Evolutionary conservation across 2,888 invertebrate genomes (phyloP).

Genomic region (Drosophila tripunctata): DNA sequence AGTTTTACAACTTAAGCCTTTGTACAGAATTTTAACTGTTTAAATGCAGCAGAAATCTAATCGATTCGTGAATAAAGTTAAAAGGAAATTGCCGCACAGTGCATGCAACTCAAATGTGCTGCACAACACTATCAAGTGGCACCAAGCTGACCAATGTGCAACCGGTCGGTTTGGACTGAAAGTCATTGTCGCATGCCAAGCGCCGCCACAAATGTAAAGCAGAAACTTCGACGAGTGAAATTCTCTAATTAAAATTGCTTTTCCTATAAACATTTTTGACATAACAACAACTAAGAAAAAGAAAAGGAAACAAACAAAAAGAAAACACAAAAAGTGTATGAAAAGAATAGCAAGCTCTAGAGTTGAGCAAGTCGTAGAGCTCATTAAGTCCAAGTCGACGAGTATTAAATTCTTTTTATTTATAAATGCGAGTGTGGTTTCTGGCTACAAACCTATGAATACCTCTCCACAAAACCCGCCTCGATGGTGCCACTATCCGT

Average conservation of each 20-base stretch:
- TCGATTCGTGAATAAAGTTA: background rate
- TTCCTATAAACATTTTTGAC: slow-evolving; percentile 58
- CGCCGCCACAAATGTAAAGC: slow-evolving; percentile 37
- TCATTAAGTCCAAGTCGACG: slow-evolving; percentile 63
- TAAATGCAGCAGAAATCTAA: background rate
- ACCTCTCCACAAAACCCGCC: slow-evolving; percentile 34
- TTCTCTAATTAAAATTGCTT: slow-evolving; percentile 71
- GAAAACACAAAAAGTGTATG: slow-evolving; percentile 17
- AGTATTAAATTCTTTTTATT: slow-evolving; percentile 71
- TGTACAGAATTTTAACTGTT: background rate
- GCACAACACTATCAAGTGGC: background rate
- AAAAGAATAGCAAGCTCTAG: slow-evolving; percentile 25
- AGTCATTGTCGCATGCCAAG: slow-evolving; percentile 16
- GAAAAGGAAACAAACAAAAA: background rate
- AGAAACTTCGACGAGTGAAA: slow-evolving; percentile 48
- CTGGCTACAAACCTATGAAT: slow-evolving; percentile 41
- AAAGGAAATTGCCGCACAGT: slow-evolving; percentile 13
- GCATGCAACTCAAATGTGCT: slow-evolving; percentile 1
- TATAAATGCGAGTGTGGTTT: slow-evolving; percentile 54
- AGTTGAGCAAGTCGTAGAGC: slow-evolving; percentile 40
- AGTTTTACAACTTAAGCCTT: background rate
- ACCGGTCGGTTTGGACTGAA: background rate
- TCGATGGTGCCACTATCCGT: slow-evolving; percentile 4
- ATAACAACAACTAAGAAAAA: slow-evolving; percentile 25
- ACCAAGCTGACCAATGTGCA: slow-evolving; percentile 1